phyloP scores from a whole-genome alignment of 2,113 vertebrate genomes.

The Hippoglossus stenolepis region DNA sequence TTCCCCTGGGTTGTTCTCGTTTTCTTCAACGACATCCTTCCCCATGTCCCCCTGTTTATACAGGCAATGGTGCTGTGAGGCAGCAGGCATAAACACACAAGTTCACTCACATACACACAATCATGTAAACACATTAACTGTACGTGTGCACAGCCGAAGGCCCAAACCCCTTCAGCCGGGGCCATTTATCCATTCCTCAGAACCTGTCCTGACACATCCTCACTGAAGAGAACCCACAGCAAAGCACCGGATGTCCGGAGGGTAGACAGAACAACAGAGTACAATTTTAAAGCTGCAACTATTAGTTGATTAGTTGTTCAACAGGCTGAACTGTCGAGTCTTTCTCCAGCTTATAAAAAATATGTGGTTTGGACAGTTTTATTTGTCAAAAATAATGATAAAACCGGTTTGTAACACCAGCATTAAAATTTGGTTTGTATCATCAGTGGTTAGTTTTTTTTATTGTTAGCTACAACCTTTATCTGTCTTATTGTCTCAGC shows the following conservation, averaged over 20 bases:
- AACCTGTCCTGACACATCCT: conserved; percentile 24
- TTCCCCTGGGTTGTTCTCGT: conserved; percentile 5
- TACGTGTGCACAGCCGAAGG: neutral
- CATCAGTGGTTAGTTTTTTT: too few relatives aligned
- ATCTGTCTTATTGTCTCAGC: neutral
- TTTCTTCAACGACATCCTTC: neutral
- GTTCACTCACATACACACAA: neutral
- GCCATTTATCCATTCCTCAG: conserved; percentile 1
- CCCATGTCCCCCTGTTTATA: conserved; percentile 25
- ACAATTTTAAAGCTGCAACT: too few relatives aligned
- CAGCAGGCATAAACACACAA: conserved; percentile 13
- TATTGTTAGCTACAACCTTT: neutral
- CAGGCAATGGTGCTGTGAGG: conserved; percentile 3
- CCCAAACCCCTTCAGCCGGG: neutral
- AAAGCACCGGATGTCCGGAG: too few relatives aligned
- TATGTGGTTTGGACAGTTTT: too few relatives aligned
- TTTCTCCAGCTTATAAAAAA: too few relatives aligned
- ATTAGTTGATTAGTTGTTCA: too few relatives aligned
- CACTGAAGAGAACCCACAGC: neutral
- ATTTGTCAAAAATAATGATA: too few relatives aligned
- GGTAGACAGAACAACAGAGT: too few relatives aligned
- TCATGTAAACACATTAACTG: conserved; percentile 18
- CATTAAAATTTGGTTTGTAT: too few relatives aligned
- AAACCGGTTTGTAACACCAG: too few relatives aligned
- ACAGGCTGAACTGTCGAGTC: too few relatives aligned